phyloP scores from a whole-genome alignment of 2,888 invertebrate genomes.

The Candidula unifasciata region DNA sequence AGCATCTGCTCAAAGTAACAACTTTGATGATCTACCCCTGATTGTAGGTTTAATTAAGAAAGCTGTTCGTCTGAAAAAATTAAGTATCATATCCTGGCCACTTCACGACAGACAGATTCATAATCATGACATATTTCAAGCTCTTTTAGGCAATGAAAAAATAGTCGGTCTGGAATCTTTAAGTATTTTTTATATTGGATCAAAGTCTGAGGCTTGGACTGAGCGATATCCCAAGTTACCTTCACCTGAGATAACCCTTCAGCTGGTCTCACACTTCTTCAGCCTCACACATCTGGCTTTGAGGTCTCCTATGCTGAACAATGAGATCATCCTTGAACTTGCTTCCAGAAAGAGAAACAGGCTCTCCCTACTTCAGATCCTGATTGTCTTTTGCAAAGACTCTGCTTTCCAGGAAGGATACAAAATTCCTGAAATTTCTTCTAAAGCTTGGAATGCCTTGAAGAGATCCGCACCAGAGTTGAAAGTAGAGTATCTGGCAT shows the following conservation, averaged over 20 bases:
- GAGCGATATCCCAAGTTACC: slow-evolving; percentile 64
- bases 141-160: slow-evolving; percentile 63
- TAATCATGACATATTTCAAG: slow-evolving; percentile 63
- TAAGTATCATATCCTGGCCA: slow-evolving; percentile 69
- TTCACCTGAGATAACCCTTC: slow-evolving; percentile 51
- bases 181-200: slow-evolving; percentile 60
- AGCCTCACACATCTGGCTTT: slow-evolving; percentile 63
- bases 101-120: slow-evolving; percentile 57
- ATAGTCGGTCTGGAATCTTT: slow-evolving; percentile 63
- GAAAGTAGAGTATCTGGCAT: slow-evolving; percentile 63
- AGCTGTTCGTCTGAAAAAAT: slow-evolving; percentile 63
- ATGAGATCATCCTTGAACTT: slow-evolving; percentile 61
- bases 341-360: slow-evolving; percentile 57
- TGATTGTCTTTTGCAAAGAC: slow-evolving; percentile 61
- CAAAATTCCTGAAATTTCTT: slow-evolving; percentile 61
- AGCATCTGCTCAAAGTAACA: slow-evolving; percentile 55
- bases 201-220: slow-evolving; percentile 24
- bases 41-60: slow-evolving; percentile 62
- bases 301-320: slow-evolving; percentile 67
- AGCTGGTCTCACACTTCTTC: slow-evolving; percentile 58
- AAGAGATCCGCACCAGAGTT: slow-evolving; percentile 59
- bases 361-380: slow-evolving; percentile 61
- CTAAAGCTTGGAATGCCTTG: slow-evolving; percentile 61
- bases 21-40: slow-evolving; percentile 56
- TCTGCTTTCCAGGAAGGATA: slow-evolving; percentile 19